These are phyloP conservation scores for Lepus townsendii DNA, from an alignment of 2,797 vertebrate genomes.

Conservation along the genomic window DNA sequence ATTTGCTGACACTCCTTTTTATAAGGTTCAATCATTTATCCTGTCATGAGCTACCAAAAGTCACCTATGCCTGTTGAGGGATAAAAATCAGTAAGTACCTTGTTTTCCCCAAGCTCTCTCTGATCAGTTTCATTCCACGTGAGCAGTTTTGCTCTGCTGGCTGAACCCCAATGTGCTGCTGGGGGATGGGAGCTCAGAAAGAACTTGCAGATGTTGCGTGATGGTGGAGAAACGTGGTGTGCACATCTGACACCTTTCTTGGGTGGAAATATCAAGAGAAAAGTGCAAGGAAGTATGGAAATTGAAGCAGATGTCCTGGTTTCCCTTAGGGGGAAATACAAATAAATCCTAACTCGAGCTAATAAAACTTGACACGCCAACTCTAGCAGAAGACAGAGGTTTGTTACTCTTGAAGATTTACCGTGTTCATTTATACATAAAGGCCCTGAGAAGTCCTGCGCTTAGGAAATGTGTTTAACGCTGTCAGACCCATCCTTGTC, in stretches of 20 bases:
- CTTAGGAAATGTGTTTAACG: background rate
- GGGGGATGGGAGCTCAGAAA: background rate
- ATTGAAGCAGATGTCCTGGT: background rate
- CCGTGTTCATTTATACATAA: slow-evolving; percentile 3
- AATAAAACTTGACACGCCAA: background rate
- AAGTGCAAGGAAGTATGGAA: background rate
- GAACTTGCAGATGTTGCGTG: background rate
- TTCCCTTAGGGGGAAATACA: background rate
- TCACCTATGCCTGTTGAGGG: background rate
- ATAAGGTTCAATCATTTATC: background rate
- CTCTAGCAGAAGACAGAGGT: slow-evolving; percentile 15
- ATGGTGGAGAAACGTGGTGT: background rate
- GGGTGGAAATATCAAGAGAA: background rate
- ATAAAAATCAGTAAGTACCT: background rate
- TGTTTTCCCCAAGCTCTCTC: background rate
- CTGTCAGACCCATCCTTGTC: background rate
- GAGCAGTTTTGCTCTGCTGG: slow-evolving; percentile 16
- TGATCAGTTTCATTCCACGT: background rate
- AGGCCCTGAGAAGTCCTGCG: background rate
- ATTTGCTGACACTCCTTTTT: background rate
- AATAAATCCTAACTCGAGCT: slow-evolving; percentile 34
- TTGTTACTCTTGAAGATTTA: background rate
- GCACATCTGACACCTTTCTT: background rate
- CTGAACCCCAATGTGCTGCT: background rate
- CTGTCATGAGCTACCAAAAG: background rate